Percentiles rank a stretch among this genome's conserved stretches.
These are phyloP conservation scores for Mus minutoides DNA, from an alignment of 2,797 vertebrate species.

Conservation along the genomic window DNA sequence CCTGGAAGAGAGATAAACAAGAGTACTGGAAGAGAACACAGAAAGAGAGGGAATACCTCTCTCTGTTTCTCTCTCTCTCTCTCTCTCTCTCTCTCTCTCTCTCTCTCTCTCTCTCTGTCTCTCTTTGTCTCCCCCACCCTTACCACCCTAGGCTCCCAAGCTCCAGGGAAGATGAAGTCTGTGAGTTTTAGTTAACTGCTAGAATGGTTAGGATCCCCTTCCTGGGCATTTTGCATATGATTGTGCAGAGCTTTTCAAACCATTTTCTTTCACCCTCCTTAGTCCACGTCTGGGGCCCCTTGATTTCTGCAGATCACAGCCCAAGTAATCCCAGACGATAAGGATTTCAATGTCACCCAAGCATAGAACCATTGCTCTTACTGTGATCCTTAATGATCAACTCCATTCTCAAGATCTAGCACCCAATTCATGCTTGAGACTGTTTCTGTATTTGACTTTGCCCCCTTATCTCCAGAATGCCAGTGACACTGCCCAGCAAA, in stretches of 20 bases:
- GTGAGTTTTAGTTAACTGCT: neutral
- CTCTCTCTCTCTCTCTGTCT: neutral
- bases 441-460: neutral
- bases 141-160: neutral
- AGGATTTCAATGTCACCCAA: neutral
- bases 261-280: neutral
- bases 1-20: neutral
- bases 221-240: neutral
- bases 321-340: neutral
- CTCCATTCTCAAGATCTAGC: neutral
- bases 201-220: neutral
- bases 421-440: neutral
- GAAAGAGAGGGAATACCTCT: neutral
- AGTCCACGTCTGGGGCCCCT: neutral
- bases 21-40: neutral
- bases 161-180: neutral
- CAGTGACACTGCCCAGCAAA: neutral
- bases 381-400: neutral
- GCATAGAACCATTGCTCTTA: neutral
- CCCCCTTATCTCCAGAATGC: neutral
- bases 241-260: slow-evolving; percentile 2
- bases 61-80: neutral
- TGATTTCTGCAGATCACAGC: neutral
- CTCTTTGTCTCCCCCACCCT: neutral
- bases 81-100: too few relatives aligned